Percentiles rank a stretch among this genome's conserved stretches.
These are phyloP conservation scores for Pagetopsis macropterus DNA, from an alignment of 2,797 vertebrate species.

Conservation along the genomic window DNA sequence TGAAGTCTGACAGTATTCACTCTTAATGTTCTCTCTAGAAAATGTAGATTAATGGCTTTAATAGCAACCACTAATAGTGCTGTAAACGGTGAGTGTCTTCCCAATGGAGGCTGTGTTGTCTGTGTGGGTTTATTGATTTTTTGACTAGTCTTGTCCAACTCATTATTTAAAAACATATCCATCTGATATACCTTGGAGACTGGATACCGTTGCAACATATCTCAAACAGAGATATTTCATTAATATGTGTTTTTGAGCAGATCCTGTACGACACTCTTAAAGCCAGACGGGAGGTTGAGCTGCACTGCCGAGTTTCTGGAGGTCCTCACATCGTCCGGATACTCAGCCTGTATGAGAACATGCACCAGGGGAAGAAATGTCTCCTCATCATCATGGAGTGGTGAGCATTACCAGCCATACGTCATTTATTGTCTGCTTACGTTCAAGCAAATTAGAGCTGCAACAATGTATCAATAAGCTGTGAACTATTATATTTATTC, in stretches of 20 bases:
- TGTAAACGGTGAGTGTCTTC: constrained; percentile 1
- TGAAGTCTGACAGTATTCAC: constrained; percentile 4
- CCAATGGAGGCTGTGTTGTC: not conserved
- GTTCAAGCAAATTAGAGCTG: too few relatives aligned
- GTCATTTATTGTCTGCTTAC: not conserved
- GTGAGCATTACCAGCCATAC: constrained; percentile 74
- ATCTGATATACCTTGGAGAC: not conserved
- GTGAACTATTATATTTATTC: too few relatives aligned
- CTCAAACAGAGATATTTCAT: not conserved
- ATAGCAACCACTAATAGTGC: constrained; percentile 1
- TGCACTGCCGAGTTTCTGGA: constrained; percentile 90
- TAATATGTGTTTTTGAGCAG: constrained; percentile 71
- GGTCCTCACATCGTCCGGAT: constrained; percentile 91
- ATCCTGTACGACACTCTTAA: constrained; percentile 92
- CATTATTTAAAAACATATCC: not conserved
- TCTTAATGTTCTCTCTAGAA: constrained; percentile 17
- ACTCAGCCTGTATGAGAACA: constrained; percentile 92
- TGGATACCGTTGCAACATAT: not conserved
- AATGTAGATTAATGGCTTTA: constrained; percentile 5
- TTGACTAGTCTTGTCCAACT: not conserved
- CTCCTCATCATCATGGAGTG: constrained; percentile 97
- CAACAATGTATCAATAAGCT: too few relatives aligned
- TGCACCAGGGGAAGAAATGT: constrained; percentile 91
- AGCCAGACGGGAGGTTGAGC: constrained; percentile 91
- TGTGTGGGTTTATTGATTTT: constrained; percentile 29